These are phyloP conservation scores for Lithodes maja DNA, from an alignment of 2,888 invertebrate genomes.

Conservation along the genomic window DNA sequence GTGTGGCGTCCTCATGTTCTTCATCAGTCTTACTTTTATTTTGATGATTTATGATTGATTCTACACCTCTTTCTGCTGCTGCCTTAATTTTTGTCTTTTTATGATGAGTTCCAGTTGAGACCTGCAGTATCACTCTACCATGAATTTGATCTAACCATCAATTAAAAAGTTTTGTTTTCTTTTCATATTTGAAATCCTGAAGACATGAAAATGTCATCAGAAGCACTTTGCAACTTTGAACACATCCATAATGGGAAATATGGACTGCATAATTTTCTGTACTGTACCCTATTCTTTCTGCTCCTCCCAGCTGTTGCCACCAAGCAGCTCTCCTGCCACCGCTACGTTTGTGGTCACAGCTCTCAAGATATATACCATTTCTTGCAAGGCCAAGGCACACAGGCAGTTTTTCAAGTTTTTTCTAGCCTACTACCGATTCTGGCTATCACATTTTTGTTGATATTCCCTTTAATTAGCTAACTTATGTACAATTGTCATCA, in stretches of 20 bases:
- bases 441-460: too few relatives aligned
- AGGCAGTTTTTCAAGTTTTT: too few relatives aligned
- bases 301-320: neutral
- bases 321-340: neutral
- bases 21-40: conserved; percentile 48
- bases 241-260: neutral
- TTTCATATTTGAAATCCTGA: neutral
- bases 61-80: conserved; percentile 38
- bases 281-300: neutral
- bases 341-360: conserved; percentile 1
- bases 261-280: neutral
- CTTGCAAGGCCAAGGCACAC: too few relatives aligned
- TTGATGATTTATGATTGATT: conserved; percentile 36
- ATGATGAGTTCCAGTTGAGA: conserved; percentile 45
- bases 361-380: neutral
- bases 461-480: too few relatives aligned
- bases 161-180: neutral
- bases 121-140: conserved; percentile 44
- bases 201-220: conserved; percentile 25
- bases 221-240: neutral
- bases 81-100: conserved; percentile 10
- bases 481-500: too few relatives aligned
- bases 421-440: too few relatives aligned
- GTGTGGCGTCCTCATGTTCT: conserved; percentile 62
- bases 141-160: conserved; percentile 30